Conservation (phyloP, 2,888 invertebrate genomes). For the Artemia sinica region DNA sequence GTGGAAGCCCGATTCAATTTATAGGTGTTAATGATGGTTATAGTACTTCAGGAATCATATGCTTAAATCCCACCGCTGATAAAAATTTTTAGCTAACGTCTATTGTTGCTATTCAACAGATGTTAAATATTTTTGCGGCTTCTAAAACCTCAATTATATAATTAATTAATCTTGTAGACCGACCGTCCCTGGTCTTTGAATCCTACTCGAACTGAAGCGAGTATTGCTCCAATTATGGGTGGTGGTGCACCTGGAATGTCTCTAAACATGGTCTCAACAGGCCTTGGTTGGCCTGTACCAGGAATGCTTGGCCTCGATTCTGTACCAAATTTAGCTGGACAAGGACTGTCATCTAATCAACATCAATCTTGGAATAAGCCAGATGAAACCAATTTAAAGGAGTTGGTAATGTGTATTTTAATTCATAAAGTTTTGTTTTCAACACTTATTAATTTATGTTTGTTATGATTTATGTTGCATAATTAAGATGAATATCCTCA, state of each 20-base stretch:
- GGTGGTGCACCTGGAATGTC: background rate
- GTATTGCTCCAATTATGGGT: background rate
- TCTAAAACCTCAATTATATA: too few species aligned
- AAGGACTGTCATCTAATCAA: background rate
- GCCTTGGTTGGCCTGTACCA: background rate
- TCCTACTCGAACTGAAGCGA: background rate
- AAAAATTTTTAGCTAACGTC: too few species aligned
- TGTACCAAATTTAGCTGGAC: background rate
- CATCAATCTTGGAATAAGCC: background rate
- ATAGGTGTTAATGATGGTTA: too few species aligned
- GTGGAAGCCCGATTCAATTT: too few species aligned
- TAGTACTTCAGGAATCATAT: too few species aligned
- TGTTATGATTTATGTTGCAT: too few species aligned
- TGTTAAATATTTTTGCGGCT: too few species aligned
- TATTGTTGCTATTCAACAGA: too few species aligned
- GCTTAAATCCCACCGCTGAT: too few species aligned
- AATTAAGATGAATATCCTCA: too few species aligned
- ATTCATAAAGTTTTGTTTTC: too few species aligned
- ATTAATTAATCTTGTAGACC: background rate
- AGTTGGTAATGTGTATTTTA: background rate
- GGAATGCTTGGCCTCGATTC: constrained; percentile 10
- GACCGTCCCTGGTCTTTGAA: constrained; percentile 9
- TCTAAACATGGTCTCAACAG: background rate
- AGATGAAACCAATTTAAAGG: background rate
- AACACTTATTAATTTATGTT: too few species aligned